These are phyloP conservation scores for Chalcosyrphus nemorum DNA, from an alignment of 2,888 invertebrate genomes.

Conservation along the genomic window DNA sequence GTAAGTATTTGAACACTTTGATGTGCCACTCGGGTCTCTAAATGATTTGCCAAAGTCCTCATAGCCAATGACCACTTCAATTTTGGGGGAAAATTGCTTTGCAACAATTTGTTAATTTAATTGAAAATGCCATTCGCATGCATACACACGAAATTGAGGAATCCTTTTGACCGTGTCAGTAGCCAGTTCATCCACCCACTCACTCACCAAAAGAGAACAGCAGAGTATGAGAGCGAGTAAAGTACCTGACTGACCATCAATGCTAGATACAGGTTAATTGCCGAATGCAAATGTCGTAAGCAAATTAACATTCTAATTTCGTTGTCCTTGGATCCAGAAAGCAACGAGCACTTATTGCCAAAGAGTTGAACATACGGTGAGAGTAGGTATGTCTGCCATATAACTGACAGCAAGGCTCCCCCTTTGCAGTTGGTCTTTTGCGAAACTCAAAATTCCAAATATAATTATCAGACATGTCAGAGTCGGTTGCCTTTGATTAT, in stretches of 20 bases:
- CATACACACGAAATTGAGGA: conserved; percentile 8
- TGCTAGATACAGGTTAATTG: conserved; percentile 65
- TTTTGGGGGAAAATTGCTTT: conserved; percentile 33
- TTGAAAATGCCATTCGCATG: conserved; percentile 60
- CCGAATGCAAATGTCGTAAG: conserved; percentile 62
- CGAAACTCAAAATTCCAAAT: conserved; percentile 61
- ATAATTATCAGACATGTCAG: conserved; percentile 65
- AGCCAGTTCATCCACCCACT: background rate
- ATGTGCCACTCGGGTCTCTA: background rate
- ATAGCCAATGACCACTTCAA: conserved; percentile 8
- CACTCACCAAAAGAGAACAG: background rate
- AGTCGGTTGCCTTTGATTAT: conserved; percentile 59
- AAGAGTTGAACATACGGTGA: background rate
- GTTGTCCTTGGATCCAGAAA: conserved; percentile 51
- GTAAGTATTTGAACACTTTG: conserved; percentile 27
- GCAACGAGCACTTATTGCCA: conserved; percentile 15
- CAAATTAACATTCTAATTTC: conserved; percentile 67
- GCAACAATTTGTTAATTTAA: conserved; percentile 68
- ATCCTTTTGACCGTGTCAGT: conserved; percentile 17
- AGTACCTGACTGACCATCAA: conserved; percentile 34
- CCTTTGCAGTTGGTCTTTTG: conserved; percentile 30
- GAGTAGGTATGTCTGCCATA: background rate
- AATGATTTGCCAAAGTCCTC: background rate
- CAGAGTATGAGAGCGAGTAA: background rate
- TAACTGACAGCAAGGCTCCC: too few relatives aligned